A percentile compares a stretch with the other conserved stretches of the same genome.
Conservation (phyloP, 1,140 invertebrate species). For the Drosophila kepulauana region DNA sequence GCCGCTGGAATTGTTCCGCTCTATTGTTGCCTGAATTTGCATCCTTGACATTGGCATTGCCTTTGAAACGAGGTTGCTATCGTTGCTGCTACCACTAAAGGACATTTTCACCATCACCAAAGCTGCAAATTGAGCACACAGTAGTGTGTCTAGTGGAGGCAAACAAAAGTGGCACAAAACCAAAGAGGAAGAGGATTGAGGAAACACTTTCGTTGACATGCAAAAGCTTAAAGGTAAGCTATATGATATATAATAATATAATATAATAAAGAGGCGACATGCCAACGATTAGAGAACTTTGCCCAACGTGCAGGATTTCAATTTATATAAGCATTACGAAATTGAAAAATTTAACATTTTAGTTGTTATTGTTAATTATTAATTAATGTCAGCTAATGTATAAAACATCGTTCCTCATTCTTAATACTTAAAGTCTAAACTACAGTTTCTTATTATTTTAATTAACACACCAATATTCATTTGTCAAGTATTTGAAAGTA, state of each 20-base stretch:
- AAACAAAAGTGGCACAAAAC: background rate
- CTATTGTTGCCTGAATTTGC: constrained; percentile 61
- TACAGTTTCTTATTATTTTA: background rate
- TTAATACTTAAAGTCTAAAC: too few relatives aligned
- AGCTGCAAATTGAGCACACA: constrained; percentile 38
- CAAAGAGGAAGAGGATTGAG: background rate
- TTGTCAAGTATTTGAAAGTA: background rate
- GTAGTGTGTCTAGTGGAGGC: constrained; percentile 20
- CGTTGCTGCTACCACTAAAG: constrained; percentile 5
- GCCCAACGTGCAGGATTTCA: too few relatives aligned
- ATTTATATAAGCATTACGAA: too few relatives aligned
- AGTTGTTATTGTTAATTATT: too few relatives aligned
- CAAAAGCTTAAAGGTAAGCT: background rate
- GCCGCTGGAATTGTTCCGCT: constrained; percentile 41
- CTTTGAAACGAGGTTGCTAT: constrained; percentile 53
- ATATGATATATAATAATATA: too few relatives aligned
- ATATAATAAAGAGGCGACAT: too few relatives aligned
- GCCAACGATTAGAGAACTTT: too few relatives aligned
- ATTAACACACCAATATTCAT: background rate
- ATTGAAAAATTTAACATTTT: too few relatives aligned
- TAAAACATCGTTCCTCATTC: too few relatives aligned
- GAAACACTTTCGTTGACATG: background rate
- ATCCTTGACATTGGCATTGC: constrained; percentile 75
- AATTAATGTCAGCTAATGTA: too few relatives aligned
- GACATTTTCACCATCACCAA: constrained; percentile 11